Evolutionary conservation across 2,113 vertebrate species (phyloP).

Genomic region (Chamaea fasciata): DNA sequence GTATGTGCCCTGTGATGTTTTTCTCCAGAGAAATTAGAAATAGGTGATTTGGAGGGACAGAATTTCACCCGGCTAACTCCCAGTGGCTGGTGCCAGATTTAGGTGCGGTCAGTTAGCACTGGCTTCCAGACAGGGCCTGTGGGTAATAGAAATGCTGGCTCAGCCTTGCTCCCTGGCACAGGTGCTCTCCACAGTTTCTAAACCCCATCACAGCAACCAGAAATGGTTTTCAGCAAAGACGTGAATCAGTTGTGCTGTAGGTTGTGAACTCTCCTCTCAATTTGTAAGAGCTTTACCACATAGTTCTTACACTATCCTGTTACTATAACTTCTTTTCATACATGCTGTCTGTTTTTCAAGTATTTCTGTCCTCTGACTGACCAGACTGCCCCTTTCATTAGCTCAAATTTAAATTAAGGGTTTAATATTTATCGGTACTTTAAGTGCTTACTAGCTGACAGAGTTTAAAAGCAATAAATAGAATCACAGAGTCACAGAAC

Average conservation of each 20-base stretch:
- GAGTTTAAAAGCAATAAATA: neutral
- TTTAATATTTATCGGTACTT: slow-evolving; percentile 21
- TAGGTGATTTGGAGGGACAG: neutral
- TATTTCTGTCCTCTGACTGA: neutral
- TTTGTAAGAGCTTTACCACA: neutral
- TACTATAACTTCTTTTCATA: neutral
- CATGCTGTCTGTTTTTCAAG: neutral
- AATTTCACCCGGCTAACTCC: neutral
- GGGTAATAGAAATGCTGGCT: neutral
- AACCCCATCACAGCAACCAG: neutral
- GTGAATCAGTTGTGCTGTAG: neutral
- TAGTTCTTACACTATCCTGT: neutral
- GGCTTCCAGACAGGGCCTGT: neutral
- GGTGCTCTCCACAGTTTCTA: neutral
- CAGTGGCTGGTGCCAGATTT: neutral
- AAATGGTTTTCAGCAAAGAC: neutral
- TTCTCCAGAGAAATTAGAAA: neutral
- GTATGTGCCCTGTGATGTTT: neutral
- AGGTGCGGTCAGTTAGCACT: neutral
- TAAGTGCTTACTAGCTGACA: neutral
- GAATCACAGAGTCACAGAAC: neutral
- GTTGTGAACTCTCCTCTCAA: neutral
- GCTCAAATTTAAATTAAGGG: neutral
- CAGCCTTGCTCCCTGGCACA: neutral
- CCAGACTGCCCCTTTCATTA: neutral